A percentile compares a stretch with the other conserved stretches of the same genome.
Conservation (phyloP, 2,113 vertebrate genomes). For the Grantiella picta region DNA sequence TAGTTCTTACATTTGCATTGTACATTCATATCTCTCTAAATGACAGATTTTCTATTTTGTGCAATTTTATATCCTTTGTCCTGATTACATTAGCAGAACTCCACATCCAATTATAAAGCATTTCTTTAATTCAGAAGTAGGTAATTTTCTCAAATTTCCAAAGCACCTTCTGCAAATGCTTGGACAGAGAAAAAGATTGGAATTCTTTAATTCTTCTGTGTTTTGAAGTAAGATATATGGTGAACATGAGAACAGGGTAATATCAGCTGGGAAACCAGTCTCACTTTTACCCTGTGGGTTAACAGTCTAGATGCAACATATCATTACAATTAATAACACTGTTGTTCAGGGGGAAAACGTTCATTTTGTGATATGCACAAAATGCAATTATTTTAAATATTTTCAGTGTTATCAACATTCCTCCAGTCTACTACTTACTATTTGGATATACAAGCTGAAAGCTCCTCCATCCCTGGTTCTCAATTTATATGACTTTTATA, state of each 20-base stretch:
- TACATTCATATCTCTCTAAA: not conserved
- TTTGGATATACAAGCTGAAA: not conserved
- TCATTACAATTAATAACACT: not conserved
- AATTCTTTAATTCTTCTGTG: conserved; percentile 32
- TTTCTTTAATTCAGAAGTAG: conserved; percentile 24
- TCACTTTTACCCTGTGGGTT: not conserved
- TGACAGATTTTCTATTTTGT: not conserved
- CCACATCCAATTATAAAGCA: conserved; percentile 21
- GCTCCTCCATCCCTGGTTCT: not conserved
- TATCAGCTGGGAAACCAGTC: not conserved
- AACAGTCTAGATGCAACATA: not conserved
- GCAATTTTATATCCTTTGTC: not conserved
- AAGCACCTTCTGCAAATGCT: not conserved
- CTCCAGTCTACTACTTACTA: not conserved
- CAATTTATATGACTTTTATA: not conserved
- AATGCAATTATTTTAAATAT: not conserved
- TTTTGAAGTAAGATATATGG: not conserved
- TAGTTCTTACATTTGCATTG: not conserved
- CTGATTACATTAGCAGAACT: not conserved
- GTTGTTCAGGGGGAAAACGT: not conserved
- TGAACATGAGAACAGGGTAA: not conserved
- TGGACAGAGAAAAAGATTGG: not conserved
- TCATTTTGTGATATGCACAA: not conserved
- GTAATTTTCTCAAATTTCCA: conserved; percentile 33
- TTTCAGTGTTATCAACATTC: not conserved